Percentiles rank a stretch among this genome's conserved stretches.
phyloP scores from a whole-genome alignment of 92 coral and sea anemone species.

The Umimayanthus chanpuru region DNA sequence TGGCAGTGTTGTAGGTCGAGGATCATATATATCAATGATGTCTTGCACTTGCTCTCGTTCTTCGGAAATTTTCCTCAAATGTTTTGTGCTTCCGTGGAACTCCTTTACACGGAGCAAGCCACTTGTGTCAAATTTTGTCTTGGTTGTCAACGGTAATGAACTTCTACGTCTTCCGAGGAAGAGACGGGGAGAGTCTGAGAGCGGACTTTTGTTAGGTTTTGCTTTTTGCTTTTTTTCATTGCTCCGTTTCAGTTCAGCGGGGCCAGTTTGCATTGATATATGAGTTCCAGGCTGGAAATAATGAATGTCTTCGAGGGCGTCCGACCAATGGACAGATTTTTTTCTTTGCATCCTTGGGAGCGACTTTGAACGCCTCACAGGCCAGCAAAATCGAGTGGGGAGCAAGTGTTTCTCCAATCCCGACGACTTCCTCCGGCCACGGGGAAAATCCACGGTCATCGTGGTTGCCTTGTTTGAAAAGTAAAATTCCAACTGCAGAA shows the following conservation, averaged over 20 bases:
- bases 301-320: constrained; percentile 7
- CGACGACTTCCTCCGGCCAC: constrained; percentile 2
- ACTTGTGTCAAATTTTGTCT: not conserved
- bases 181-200: not conserved
- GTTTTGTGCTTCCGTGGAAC: constrained; percentile 16
- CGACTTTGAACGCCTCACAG: constrained; percentile 20
- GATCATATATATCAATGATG: not conserved
- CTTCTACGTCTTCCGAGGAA: not conserved
- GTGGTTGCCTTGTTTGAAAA: not conserved
- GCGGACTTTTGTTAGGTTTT: not conserved
- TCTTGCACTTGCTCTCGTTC: constrained; percentile 1
- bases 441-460: not conserved
- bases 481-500: not conserved
- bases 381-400: constrained; percentile 3
- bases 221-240: not conserved
- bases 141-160: not conserved
- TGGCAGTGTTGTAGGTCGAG: not conserved
- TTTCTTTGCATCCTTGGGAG: constrained; percentile 20
- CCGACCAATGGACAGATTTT: constrained; percentile 34
- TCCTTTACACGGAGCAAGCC: not conserved
- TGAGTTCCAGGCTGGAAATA: constrained; percentile 6
- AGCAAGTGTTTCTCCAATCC: constrained; percentile 4
- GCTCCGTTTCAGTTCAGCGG: not conserved
- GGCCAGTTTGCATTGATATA: not conserved
- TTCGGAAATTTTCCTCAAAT: constrained; percentile 15